Evolutionary conservation across 2,888 invertebrate genomes (phyloP).

Genomic region (Andrena bucephala): DNA sequence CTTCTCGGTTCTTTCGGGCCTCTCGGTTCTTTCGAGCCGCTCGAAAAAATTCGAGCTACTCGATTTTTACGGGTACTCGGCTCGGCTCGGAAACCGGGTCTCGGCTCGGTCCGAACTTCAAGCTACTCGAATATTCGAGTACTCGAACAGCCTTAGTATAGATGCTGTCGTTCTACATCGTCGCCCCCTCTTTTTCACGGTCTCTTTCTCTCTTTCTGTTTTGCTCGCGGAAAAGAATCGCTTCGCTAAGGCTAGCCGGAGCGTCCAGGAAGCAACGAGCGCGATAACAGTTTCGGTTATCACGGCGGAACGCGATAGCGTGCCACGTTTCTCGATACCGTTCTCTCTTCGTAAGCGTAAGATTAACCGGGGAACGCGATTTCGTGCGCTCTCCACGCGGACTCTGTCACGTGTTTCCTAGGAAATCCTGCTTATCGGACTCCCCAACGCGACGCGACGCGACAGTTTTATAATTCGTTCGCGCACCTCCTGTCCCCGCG

Average conservation of each 20-base stretch:
- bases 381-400: conserved; percentile 27
- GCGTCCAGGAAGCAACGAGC: conserved; percentile 55
- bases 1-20: no score
- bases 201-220: conserved; percentile 19
- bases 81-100: no score
- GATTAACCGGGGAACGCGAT: conserved; percentile 56
- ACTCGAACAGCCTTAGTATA: no score
- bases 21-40: no score
- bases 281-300: conserved; percentile 64
- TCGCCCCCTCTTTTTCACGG: conserved; percentile 10
- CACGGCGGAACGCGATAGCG: conserved; percentile 60
- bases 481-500: not conserved
- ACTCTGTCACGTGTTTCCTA: conserved; percentile 27
- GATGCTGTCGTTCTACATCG: conserved; percentile 34
- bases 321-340: conserved; percentile 37
- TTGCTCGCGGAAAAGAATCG: conserved; percentile 43
- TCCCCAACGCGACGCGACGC: not conserved
- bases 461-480: not conserved
- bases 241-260: conserved; percentile 26
- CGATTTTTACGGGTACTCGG: no score
- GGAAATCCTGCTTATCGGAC: conserved; percentile 10
- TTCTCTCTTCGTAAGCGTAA: conserved; percentile 44
- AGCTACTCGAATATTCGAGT: no score
- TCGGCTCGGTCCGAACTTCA: no score
- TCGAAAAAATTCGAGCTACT: no score